Evolutionary conservation across 2,113 vertebrate genomes (phyloP).

Genomic region (Silurus meridionalis): DNA sequence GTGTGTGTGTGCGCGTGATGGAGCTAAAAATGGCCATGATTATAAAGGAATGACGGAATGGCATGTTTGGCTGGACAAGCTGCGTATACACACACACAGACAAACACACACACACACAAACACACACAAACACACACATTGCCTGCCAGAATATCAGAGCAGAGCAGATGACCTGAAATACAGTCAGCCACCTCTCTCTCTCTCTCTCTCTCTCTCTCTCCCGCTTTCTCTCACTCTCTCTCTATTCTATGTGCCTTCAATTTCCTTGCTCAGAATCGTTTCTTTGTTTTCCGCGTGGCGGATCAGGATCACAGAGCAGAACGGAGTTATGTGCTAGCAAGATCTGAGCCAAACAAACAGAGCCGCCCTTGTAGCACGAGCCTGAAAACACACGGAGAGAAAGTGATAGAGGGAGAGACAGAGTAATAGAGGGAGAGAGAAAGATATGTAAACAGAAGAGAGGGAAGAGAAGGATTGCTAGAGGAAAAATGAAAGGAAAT

Average conservation of each 20-base stretch:
- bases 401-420: neutral
- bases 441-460: conserved; percentile 18
- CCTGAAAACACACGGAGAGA: conserved; percentile 24
- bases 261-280: conserved; percentile 50
- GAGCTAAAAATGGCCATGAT: conserved; percentile 66
- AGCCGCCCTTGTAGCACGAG: conserved; percentile 42
- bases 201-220: conserved; percentile 47
- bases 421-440: neutral
- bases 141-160: conserved; percentile 68
- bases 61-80: conserved; percentile 31
- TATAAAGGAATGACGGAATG: neutral
- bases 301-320: conserved; percentile 46
- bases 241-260: conserved; percentile 35
- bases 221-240: neutral
- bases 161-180: conserved; percentile 54
- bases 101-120: conserved; percentile 47
- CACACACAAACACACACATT: neutral
- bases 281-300: conserved; percentile 58
- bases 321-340: conserved; percentile 45
- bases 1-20: conserved; percentile 58
- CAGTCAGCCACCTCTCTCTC: conserved; percentile 32
- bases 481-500: conserved; percentile 23
- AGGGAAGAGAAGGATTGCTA: conserved; percentile 12
- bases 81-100: neutral
- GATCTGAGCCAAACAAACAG: conserved; percentile 43